A percentile compares a stretch with the other conserved stretches of the same genome.
phyloP scores from a whole-genome alignment of 2,113 vertebrate genomes.

The Mesitornis unicolor region DNA sequence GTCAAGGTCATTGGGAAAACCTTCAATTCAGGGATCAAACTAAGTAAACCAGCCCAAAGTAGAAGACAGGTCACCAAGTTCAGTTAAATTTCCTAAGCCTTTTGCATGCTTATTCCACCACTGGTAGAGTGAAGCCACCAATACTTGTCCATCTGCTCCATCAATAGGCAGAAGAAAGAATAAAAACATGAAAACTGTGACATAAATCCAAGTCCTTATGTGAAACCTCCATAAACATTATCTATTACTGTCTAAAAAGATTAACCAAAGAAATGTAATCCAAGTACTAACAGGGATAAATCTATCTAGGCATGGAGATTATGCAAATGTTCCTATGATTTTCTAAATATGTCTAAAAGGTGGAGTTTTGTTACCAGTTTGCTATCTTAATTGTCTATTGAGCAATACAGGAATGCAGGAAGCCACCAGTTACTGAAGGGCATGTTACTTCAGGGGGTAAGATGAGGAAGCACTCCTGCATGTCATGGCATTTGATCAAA shows the following conservation, averaged over 20 bases:
- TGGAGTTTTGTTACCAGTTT: neutral
- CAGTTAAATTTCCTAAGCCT: neutral
- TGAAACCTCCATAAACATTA: conserved; percentile 14
- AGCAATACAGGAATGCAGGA: neutral
- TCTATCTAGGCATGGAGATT: neutral
- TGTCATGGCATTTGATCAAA: neutral
- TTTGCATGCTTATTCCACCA: neutral
- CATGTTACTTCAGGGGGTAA: neutral
- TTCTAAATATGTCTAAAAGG: neutral
- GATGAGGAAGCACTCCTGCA: neutral
- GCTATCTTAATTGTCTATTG: neutral
- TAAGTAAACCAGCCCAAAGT: too few species aligned
- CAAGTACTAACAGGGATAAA: neutral
- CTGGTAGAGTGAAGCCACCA: neutral
- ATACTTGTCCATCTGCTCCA: neutral
- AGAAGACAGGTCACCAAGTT: too few species aligned
- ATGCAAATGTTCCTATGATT: neutral
- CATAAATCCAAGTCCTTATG: neutral
- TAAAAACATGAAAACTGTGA: neutral
- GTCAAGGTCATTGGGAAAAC: too few species aligned
- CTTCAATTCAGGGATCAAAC: too few species aligned
- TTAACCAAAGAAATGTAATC: neutral
- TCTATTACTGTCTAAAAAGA: neutral
- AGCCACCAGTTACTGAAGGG: neutral
- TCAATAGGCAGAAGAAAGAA: neutral